Evolutionary conservation across 2,113 vertebrate genomes (phyloP).

Genomic region (Tachysurus vachellii): DNA sequence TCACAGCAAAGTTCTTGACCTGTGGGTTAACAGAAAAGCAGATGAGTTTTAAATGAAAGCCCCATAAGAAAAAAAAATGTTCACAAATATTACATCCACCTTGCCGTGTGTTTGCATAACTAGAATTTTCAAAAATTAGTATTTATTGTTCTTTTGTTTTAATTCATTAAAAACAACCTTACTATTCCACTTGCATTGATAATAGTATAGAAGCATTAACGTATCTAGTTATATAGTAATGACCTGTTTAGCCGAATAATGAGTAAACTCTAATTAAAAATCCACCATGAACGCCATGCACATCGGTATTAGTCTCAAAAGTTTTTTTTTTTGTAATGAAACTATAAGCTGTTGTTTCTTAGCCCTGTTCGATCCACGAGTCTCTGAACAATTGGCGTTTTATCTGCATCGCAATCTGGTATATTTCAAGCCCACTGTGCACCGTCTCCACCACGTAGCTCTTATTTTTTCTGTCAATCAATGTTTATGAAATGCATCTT

Average conservation of each 20-base stretch:
- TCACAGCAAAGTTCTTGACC: constrained; percentile 99
- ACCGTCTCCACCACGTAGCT: too few relatives aligned
- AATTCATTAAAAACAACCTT: neutral
- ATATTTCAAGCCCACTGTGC: neutral
- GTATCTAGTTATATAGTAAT: neutral
- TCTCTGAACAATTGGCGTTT: neutral
- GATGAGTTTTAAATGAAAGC: neutral
- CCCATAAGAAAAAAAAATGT: neutral
- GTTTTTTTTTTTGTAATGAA: neutral
- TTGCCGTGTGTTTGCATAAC: neutral
- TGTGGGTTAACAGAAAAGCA: constrained; percentile 61
- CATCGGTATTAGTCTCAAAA: neutral
- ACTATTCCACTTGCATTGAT: neutral
- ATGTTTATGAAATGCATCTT: neutral
- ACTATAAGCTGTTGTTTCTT: neutral
- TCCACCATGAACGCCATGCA: neutral
- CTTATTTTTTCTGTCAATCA: too few relatives aligned
- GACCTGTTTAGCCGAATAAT: neutral
- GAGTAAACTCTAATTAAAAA: neutral
- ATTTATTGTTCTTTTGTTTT: neutral
- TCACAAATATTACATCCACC: neutral
- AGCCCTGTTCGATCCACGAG: neutral
- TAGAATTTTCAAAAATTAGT: neutral
- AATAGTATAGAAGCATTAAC: too few relatives aligned
- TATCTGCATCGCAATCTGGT: neutral